Percentiles rank a stretch among this genome's conserved stretches.
These are phyloP conservation scores for Drosophila acutilabella DNA, from an alignment of 2,888 invertebrate genomes.

Conservation along the genomic window DNA sequence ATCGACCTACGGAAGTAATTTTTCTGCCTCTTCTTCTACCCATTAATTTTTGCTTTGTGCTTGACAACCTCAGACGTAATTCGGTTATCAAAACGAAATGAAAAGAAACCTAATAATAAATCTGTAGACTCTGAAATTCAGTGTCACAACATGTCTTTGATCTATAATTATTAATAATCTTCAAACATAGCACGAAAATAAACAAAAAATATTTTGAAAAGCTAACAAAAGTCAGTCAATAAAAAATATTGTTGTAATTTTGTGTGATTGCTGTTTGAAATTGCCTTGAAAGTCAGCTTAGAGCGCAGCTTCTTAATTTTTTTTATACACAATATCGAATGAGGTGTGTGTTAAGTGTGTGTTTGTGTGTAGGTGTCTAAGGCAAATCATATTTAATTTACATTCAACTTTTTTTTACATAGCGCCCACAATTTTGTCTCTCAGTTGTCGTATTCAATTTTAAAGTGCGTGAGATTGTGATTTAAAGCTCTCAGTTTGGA, in stretches of 20 bases:
- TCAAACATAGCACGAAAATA: not conserved
- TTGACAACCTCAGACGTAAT: constrained; percentile 2
- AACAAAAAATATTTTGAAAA: constrained; percentile 5
- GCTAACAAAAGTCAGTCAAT: constrained; percentile 22
- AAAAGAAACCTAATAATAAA: constrained; percentile 1
- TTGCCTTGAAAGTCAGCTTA: constrained; percentile 38
- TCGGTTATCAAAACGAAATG: not conserved
- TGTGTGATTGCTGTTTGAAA: not conserved
- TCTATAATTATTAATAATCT: constrained; percentile 10
- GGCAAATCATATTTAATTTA: constrained; percentile 48
- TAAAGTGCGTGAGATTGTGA: constrained; percentile 12
- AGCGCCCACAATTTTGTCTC: constrained; percentile 36
- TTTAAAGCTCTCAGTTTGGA: not conserved
- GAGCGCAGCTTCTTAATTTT: constrained; percentile 7
- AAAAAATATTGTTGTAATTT: constrained; percentile 9
- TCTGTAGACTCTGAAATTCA: constrained; percentile 1
- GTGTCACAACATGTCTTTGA: constrained; percentile 22
- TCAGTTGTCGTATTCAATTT: not conserved
- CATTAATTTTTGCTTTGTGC: not conserved
- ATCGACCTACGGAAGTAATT: too few species aligned
- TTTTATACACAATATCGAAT: not conserved
- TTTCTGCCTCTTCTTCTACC: too few species aligned
- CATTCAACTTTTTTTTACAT: constrained; percentile 27
- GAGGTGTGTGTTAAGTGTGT: constrained; percentile 3
- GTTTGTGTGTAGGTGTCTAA: constrained; percentile 28